A percentile compares a stretch with the other conserved stretches of the same genome.
Conservation (phyloP, 2,113 vertebrate species). For the Pseudorectes ferrugineus region DNA sequence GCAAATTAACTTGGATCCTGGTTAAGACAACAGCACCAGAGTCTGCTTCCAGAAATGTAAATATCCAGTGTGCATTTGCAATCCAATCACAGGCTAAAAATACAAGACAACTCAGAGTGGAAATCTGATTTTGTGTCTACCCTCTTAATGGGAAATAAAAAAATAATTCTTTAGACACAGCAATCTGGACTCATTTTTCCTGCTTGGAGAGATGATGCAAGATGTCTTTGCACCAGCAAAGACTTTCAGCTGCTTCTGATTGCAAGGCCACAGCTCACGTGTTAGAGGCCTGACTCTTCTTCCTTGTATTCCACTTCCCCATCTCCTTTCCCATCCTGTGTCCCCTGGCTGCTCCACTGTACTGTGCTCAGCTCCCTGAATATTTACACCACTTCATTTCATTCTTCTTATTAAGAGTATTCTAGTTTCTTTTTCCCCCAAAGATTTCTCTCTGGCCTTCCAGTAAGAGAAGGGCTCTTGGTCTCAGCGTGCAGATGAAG, state of each 20-base stretch:
- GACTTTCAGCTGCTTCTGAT: background rate
- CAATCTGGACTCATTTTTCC: background rate
- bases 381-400: background rate
- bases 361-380: background rate
- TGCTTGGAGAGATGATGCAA: background rate
- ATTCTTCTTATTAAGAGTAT: background rate
- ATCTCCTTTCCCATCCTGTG: background rate
- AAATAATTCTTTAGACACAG: background rate
- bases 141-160: slow-evolving; percentile 22
- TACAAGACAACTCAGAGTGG: background rate
- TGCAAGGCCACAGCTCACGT: background rate
- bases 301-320: rapidly evolving
- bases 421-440: background rate
- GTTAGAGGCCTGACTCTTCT: background rate
- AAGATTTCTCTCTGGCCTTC: background rate
- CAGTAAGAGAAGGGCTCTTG: background rate
- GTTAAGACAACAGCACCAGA: slow-evolving; percentile 7
- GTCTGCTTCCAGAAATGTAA: slow-evolving; percentile 22
- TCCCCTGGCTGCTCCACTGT: background rate
- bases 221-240: background rate
- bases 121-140: slow-evolving; percentile 43
- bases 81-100: slow-evolving; percentile 55
- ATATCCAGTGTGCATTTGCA: slow-evolving; percentile 21
- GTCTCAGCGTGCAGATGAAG: background rate
- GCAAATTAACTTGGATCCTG: slow-evolving; percentile 33